Evolutionary conservation across 2,113 vertebrate genomes (phyloP).

Genomic region (Pterocles gutturalis): DNA sequence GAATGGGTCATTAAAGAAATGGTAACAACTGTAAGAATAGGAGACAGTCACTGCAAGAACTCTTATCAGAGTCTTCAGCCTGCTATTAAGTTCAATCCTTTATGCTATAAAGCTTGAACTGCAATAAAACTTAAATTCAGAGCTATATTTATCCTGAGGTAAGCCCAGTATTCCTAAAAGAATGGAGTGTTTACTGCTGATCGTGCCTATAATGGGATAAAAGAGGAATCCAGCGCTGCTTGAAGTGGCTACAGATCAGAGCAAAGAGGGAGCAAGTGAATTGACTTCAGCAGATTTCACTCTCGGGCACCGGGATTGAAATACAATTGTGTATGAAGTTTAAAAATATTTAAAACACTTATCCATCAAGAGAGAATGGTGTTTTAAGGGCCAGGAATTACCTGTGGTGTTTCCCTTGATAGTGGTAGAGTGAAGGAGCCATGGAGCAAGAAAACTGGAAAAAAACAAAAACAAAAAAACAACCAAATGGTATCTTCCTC

Average conservation of each 20-base stretch:
- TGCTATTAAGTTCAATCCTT: neutral
- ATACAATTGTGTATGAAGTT: neutral
- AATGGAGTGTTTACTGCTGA: neutral
- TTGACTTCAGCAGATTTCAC: neutral
- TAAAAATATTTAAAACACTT: neutral
- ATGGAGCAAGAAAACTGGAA: neutral
- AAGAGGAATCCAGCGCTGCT: neutral
- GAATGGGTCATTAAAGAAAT: neutral
- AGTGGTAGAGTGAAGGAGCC: neutral
- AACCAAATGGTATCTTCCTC: neutral
- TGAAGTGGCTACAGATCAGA: neutral
- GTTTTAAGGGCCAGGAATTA: neutral
- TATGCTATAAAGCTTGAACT: neutral
- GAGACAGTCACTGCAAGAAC: neutral
- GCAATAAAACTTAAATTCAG: conserved; percentile 29
- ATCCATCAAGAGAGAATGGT: neutral
- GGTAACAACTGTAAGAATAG: neutral
- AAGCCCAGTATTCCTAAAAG: conserved; percentile 19
- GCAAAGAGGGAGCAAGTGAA: neutral
- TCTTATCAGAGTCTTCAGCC: neutral
- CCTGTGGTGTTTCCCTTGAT: neutral
- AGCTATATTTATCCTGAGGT: neutral
- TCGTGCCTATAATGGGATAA: conserved; percentile 2
- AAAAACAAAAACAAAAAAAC: neutral
- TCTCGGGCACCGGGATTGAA: neutral